Evolutionary conservation across 2,888 invertebrate species (phyloP).

Genomic region (Amblyteles armatorius): DNA sequence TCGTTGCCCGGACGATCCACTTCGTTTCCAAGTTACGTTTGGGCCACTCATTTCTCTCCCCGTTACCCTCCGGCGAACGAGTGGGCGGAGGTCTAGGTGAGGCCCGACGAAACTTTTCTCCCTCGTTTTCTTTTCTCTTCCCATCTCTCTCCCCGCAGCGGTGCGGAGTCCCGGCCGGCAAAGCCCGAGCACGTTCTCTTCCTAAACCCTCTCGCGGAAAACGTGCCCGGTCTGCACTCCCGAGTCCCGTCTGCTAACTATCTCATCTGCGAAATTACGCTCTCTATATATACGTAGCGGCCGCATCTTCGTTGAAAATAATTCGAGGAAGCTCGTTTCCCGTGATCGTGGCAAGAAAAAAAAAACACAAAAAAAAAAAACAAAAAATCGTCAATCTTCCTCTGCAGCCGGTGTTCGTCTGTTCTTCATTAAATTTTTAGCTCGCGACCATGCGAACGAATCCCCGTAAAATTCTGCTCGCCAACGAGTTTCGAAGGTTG

Average conservation of each 20-base stretch:
- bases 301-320: constrained; percentile 44
- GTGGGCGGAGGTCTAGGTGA: constrained; percentile 28
- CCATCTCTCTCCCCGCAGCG: constrained; percentile 30
- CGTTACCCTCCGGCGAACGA: constrained; percentile 49
- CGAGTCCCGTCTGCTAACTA: constrained; percentile 55
- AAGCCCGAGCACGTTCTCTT: constrained; percentile 56
- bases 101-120: constrained; percentile 54
- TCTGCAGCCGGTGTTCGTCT: not conserved
- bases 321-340: constrained; percentile 44
- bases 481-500: constrained; percentile 20
- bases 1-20: constrained; percentile 61
- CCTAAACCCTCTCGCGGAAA: constrained; percentile 55
- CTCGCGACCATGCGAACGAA: constrained; percentile 1
- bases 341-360: constrained; percentile 9
- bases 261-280: constrained; percentile 61
- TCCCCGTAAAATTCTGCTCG: constrained; percentile 36
- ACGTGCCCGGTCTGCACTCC: constrained; percentile 46
- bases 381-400: constrained; percentile 30
- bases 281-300: constrained; percentile 23
- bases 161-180: constrained; percentile 27
- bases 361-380: not conserved
- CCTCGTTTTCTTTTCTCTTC: constrained; percentile 57
- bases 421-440: constrained; percentile 30
- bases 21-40: constrained; percentile 66
- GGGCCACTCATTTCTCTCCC: constrained; percentile 62